phyloP scores from a whole-genome alignment of 37 sponge, comb jelly and placozoan species.

The Chondrosia reniformis region DNA sequence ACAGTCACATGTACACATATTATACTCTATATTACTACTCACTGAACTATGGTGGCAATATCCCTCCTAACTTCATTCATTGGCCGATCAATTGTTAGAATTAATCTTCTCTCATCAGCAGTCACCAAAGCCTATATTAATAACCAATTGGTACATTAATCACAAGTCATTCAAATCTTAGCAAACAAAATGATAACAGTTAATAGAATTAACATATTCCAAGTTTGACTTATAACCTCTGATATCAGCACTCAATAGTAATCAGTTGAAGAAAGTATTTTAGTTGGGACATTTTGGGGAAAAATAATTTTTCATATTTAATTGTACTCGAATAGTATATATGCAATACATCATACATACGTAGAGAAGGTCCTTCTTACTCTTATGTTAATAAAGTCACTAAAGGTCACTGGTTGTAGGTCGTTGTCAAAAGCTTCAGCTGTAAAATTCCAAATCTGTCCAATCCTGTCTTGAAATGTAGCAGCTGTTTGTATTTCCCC shows the following conservation, averaged over 20 bases:
- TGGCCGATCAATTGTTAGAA: not conserved
- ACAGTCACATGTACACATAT: too few relatives aligned
- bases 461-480: conserved; percentile 9
- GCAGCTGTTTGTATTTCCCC: conserved; percentile 4
- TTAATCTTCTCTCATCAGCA: not conserved
- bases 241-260: too few relatives aligned
- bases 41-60: conserved; percentile 5
- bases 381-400: not conserved
- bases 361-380: not conserved
- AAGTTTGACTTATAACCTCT: too few relatives aligned
- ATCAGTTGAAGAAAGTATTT: too few relatives aligned
- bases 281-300: too few relatives aligned
- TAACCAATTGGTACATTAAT: too few relatives aligned
- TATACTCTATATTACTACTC: not conserved
- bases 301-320: too few relatives aligned
- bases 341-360: not conserved
- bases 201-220: too few relatives aligned
- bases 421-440: conserved; percentile 18
- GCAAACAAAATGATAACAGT: too few relatives aligned
- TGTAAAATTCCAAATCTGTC: conserved; percentile 4
- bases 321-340: too few relatives aligned
- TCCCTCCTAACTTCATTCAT: not conserved
- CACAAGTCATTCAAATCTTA: too few relatives aligned
- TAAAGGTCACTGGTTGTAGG: not conserved
- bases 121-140: not conserved